Evolutionary conservation across 2,797 vertebrate species (phyloP).

Genomic region (Rhinoraja longicauda): DNA sequence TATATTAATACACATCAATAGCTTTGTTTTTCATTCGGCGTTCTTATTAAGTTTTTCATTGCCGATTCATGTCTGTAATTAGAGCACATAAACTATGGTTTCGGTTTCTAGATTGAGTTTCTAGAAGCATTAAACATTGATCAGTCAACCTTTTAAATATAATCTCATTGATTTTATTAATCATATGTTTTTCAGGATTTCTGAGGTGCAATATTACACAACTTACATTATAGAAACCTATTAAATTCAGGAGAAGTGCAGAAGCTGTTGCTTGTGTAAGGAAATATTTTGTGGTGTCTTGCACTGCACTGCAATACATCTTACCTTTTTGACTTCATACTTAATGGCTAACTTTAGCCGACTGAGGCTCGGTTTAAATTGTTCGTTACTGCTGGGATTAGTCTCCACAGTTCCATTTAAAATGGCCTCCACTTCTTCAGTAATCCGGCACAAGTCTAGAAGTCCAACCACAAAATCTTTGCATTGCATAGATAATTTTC

Average conservation of each 20-base stretch:
- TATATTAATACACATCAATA: neutral
- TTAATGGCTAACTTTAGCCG: constrained; percentile 94
- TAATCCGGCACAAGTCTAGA: constrained; percentile 92
- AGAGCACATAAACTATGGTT: neutral
- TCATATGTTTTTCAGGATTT: neutral
- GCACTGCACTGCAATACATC: constrained; percentile 38
- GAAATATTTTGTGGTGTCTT: no score
- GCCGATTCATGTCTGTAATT: neutral
- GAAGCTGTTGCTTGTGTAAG: no score
- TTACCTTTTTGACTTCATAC: constrained; percentile 96
- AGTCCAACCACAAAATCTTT: constrained; percentile 97
- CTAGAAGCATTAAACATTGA: neutral
- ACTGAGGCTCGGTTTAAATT: constrained; percentile 76
- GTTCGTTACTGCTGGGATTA: constrained; percentile 57
- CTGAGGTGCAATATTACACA: neutral
- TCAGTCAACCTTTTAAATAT: neutral
- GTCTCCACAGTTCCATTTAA: constrained; percentile 80
- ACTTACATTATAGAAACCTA: neutral
- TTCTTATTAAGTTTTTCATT: neutral
- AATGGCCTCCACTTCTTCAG: constrained; percentile 95
- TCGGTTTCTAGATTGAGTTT: neutral
- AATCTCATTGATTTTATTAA: neutral
- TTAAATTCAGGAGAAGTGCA: neutral
- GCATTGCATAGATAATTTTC: constrained; percentile 89
- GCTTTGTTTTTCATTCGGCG: neutral